A percentile compares a stretch with the other conserved stretches of the same genome.
These are phyloP conservation scores for Alviniconcha marisindica DNA, from an alignment of 1,140 invertebrate species.

Conservation along the genomic window DNA sequence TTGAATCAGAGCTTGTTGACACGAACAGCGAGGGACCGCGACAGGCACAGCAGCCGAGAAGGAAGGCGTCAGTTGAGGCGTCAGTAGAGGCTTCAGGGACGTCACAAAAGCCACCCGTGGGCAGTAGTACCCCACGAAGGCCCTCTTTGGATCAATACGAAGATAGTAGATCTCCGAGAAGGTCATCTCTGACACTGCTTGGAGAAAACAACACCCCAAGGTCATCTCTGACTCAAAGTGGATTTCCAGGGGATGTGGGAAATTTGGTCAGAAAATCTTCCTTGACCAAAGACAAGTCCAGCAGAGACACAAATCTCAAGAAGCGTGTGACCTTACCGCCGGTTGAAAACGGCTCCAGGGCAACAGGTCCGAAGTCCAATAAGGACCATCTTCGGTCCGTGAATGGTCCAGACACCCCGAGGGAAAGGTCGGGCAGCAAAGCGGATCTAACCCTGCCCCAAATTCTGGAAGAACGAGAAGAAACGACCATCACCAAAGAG, in stretches of 20 bases:
- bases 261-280: constrained; percentile 14
- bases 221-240: background rate
- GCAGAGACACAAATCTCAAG: background rate
- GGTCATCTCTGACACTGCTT: background rate
- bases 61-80: background rate
- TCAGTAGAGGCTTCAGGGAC: too few species aligned
- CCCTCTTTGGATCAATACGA: background rate
- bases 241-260: background rate
- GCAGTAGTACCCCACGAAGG: background rate
- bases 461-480: constrained; percentile 3
- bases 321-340: constrained; percentile 1
- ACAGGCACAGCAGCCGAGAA: background rate
- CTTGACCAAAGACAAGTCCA: constrained; percentile 3
- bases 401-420: background rate
- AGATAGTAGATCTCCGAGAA: background rate
- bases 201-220: background rate
- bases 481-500: background rate
- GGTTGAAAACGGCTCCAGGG: background rate
- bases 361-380: background rate
- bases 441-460: background rate
- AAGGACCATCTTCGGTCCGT: background rate
- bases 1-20: constrained; percentile 62
- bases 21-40: background rate
- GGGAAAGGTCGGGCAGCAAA: background rate
- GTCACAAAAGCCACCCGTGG: background rate